Base-by-base conservation (phyloP, 2,888 invertebrate species). In the Brenthis daphne region DNA sequence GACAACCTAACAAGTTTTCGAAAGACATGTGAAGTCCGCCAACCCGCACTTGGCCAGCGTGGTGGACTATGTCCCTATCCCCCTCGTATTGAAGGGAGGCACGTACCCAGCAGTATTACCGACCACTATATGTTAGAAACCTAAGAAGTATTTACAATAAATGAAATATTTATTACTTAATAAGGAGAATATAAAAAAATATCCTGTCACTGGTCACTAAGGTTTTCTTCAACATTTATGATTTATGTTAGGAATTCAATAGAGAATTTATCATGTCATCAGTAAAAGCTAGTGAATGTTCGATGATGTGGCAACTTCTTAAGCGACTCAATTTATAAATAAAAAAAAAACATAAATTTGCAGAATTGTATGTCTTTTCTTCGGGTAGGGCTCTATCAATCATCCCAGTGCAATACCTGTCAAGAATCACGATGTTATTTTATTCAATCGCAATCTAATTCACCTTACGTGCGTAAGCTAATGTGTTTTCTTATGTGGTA, bases 321-420 rank as follows among this genome's bases (percentile, higher is more conserved):
- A 66, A 48, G 65, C 43, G 61, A 57, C 61, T 72, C 67, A 69
- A 65, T 67, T 64, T 65, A n/a, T 55, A 13, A 60, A 33, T 55
- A 13, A 60, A 33, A 58, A 65, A 51, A 65, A 65, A 65, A 65
- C 43, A 20, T 54, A n/a, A 63, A 61, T 56, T 57, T 67, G 64
- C 61, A 63, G 55, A 65, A 63, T 69, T 67, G 58, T 60, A 67
- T 72, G 56, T 56, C 61, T 68, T 70, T 70, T 72, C 70, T 73
- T 72, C 50, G 51, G 66, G 64, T 43, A 20, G 67, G 64, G 64
- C 51, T 65, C 56, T 68, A 75, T 75, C 75, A 74, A 75, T 75
- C 75, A 75, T 70, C 69, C 8, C 68, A 65, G 69, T 67, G 72
- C 73, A 73, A 73, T 69, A 69, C 72, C 69, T 74, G 73, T 73